Percentiles rank a stretch among this genome's conserved stretches.
These are phyloP conservation scores for Nephila pilipes DNA, from an alignment of 1,140 invertebrate species.

Conservation along the genomic window DNA sequence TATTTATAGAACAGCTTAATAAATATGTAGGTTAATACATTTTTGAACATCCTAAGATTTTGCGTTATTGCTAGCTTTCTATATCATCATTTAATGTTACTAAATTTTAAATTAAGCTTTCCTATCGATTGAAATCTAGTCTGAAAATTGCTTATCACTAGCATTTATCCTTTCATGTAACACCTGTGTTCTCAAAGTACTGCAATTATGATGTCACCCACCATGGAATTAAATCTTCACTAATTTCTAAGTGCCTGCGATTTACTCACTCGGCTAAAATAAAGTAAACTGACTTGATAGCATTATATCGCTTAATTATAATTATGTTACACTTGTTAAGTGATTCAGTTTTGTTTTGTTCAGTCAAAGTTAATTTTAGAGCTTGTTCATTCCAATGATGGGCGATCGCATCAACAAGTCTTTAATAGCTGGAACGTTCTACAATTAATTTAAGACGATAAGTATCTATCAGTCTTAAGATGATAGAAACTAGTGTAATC, in stretches of 20 bases:
- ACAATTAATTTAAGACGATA: not conserved
- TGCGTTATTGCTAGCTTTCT: not conserved
- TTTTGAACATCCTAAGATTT: too few species aligned
- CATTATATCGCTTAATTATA: not conserved
- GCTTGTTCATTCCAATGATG: not conserved
- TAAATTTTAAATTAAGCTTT: not conserved
- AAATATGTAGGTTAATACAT: too few species aligned
- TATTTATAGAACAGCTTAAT: too few species aligned
- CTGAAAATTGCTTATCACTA: not conserved
- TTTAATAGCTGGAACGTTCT: not conserved
- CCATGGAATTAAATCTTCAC: not conserved
- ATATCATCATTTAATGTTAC: not conserved
- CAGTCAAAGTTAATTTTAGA: not conserved
- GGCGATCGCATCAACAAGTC: not conserved
- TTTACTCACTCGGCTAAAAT: not conserved
- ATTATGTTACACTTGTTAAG: not conserved
- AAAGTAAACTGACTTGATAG: not conserved
- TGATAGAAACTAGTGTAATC: too few species aligned
- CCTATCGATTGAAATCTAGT: not conserved
- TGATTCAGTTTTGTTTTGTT: not conserved
- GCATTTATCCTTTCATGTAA: not conserved
- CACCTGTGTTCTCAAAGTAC: not conserved
- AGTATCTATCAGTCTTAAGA: too few species aligned
- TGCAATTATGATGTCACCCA: not conserved
- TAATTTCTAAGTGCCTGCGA: not conserved